phyloP scores from a whole-genome alignment of 2,113 vertebrate species.

The Arenaria interpres region DNA sequence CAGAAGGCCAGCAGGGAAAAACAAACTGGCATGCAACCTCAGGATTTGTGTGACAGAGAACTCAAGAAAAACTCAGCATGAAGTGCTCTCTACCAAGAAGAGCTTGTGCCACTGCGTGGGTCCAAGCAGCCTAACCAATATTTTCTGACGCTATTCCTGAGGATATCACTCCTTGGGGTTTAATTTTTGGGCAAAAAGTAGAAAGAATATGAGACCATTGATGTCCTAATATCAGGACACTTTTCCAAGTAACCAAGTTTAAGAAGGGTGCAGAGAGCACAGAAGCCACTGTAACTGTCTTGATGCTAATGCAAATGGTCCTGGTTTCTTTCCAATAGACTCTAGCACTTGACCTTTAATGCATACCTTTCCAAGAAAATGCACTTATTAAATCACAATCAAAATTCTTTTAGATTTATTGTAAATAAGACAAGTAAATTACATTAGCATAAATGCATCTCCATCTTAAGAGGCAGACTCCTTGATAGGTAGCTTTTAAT shows the following conservation, averaged over 20 bases:
- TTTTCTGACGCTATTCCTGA: not conserved
- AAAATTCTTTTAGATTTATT: not conserved
- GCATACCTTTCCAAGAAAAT: not conserved
- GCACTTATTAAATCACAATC: not conserved
- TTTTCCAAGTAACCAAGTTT: not conserved
- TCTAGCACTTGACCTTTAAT: not conserved
- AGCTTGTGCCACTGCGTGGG: not conserved
- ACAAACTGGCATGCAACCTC: not conserved
- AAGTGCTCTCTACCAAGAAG: not conserved
- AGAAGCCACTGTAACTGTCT: not conserved
- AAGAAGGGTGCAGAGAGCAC: not conserved
- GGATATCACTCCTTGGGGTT: not conserved
- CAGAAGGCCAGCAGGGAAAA: not conserved
- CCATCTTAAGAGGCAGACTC: not conserved
- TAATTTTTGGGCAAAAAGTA: not conserved
- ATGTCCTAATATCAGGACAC: not conserved
- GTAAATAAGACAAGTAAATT: not conserved
- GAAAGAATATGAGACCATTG: not conserved
- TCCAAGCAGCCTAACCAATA: not conserved
- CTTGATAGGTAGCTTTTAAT: not conserved
- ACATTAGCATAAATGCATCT: not conserved
- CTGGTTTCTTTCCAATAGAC: not conserved
- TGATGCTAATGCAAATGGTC: not conserved
- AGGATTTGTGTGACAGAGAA: not conserved
- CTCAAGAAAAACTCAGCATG: not conserved